Evolutionary conservation across 2,888 invertebrate species (phyloP).

Genomic region (Luperina testacea): DNA sequence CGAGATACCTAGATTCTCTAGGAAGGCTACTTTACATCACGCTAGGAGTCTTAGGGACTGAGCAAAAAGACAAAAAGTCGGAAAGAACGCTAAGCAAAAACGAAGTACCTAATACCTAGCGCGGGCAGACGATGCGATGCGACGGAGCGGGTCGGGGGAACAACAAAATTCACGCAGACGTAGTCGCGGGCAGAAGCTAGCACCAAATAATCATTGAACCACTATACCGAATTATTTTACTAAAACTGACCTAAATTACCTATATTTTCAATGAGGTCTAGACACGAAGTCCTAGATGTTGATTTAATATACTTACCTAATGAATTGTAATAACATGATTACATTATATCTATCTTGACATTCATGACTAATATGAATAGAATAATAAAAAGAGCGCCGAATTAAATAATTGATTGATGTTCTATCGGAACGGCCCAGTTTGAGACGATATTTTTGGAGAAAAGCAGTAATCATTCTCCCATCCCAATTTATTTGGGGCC

Average conservation of each 20-base stretch:
- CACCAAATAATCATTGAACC: conserved; percentile 1
- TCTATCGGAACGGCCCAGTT: not conserved
- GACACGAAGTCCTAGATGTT: conserved; percentile 24
- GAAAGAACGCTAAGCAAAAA: no score
- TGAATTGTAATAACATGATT: conserved; percentile 5
- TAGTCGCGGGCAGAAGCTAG: no score
- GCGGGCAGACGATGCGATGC: no score
- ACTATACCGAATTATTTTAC: conserved; percentile 15
- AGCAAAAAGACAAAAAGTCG: no score
- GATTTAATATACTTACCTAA: conserved; percentile 13
- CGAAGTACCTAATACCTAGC: no score
- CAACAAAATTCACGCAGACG: no score
- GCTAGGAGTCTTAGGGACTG: no score
- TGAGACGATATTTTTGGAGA: not conserved
- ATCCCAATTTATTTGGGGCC: not conserved
- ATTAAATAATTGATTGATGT: not conserved
- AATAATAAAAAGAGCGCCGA: not conserved
- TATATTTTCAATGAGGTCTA: conserved; percentile 3
- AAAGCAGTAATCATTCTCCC: not conserved
- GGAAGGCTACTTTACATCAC: no score
- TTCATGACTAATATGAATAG: not conserved
- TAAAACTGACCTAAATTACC: conserved; percentile 18
- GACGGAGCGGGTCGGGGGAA: no score
- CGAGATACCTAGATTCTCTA: no score
- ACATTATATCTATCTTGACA: not conserved